Evolutionary conservation across 2,888 invertebrate genomes (phyloP), one percentile per base, ranked within the genome.

Genomic region (Willowsia nigromaculata): DNA sequence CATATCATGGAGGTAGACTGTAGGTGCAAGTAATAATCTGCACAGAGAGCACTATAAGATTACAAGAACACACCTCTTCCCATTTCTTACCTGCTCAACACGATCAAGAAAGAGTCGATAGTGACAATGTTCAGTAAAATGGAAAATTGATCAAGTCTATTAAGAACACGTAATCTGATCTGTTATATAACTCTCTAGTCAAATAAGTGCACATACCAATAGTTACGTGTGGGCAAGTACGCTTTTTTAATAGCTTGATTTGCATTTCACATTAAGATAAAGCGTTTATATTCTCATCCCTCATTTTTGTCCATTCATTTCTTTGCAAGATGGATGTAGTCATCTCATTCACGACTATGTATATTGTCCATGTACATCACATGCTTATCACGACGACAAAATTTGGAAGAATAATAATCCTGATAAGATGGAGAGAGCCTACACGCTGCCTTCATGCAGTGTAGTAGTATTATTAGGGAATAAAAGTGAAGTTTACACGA

Each of bases 401-500:
- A n/a, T n/a, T n/a, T 37, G 65, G 65, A 18, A 65, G 37, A 13
- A 62, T 13, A 13, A 7, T 30, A 22, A 56, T 13, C 11, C 3
- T 53, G 50, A 53, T 53, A n/a, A 13, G 56, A 56, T 56, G 56
- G 25, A 56, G 6, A 56, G 18, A 2, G 56, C 56, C 3, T 56
- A 22, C 56, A 56, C 22, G 4, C 40, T 11, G 40, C 11, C 2
- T 9, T 3, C 50, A 50, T 3, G 13, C 50, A 50, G 56, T 7
- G 65, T 65, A 37, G 65, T 65, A 30, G 65, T 65, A 33, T 65
- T 65, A 65, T 65, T 65, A 9, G 37, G 7, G 33, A 13, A 25
- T 25, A 74, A 74, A 74, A 74, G 43, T 74, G 74, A 40, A 47
- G 40, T 74, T 74, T 74, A 74, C 74, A 74, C 22, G 43, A 43